A percentile compares a stretch with the other conserved stretches of the same genome.
These are phyloP conservation scores for Scaptodrosophila lebanonensis DNA, from an alignment of 1,140 invertebrate species.

Conservation along the genomic window DNA sequence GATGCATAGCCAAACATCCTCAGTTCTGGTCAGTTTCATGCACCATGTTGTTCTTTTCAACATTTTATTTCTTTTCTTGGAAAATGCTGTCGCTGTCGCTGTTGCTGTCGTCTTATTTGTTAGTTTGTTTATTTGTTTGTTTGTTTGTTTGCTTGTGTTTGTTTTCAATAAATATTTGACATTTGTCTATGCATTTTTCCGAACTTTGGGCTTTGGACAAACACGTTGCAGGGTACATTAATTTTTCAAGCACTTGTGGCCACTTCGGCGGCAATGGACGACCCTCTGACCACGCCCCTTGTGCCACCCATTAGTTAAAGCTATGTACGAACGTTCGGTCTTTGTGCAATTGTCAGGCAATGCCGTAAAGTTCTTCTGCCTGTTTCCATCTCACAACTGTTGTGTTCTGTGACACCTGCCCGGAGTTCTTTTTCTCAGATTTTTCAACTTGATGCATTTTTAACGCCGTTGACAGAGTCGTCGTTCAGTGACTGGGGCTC, in stretches of 20 bases:
- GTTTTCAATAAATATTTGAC: slow-evolving; percentile 75
- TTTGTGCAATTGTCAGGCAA: too few relatives aligned
- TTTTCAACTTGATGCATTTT: slow-evolving; percentile 26
- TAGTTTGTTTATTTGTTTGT: slow-evolving; percentile 67
- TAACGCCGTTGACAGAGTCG: too few relatives aligned
- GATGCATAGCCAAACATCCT: slow-evolving; percentile 73
- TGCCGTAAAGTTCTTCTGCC: too few relatives aligned
- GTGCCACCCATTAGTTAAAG: too few relatives aligned
- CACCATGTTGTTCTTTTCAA: slow-evolving; percentile 31
- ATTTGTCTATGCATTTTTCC: slow-evolving; percentile 72
- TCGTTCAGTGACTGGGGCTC: neutral
- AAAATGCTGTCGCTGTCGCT: slow-evolving; percentile 49
- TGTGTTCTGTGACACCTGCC: slow-evolving; percentile 39
- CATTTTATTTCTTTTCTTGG: slow-evolving; percentile 70
- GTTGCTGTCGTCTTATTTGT: slow-evolving; percentile 58
- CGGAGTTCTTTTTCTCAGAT: slow-evolving; percentile 14
- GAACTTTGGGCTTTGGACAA: slow-evolving; percentile 45
- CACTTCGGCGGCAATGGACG: too few relatives aligned
- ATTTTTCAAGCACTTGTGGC: slow-evolving; percentile 68
- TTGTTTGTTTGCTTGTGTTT: slow-evolving; percentile 39
- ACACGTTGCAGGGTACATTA: slow-evolving; percentile 66
- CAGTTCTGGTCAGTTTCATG: slow-evolving; percentile 71
- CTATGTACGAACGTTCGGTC: too few relatives aligned
- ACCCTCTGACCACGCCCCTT: too few relatives aligned
- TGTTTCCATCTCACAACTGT: slow-evolving; percentile 21